Percentiles rank a stretch among this genome's conserved stretches.
phyloP scores from a whole-genome alignment of 1,140 invertebrate species.

The Zophobas atratus region DNA sequence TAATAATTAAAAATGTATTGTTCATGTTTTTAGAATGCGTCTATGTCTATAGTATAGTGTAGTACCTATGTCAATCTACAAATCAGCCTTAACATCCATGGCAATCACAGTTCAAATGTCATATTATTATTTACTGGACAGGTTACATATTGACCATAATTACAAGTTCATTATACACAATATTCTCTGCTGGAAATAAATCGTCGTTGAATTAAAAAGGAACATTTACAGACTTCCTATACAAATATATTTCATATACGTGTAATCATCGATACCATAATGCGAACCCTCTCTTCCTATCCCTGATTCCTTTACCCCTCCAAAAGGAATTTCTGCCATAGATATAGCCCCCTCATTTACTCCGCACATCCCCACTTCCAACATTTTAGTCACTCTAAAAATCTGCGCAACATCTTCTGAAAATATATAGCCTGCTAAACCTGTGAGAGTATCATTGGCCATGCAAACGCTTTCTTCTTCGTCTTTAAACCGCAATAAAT shows the following conservation, averaged over 20 bases:
- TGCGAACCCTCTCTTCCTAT: conserved; percentile 95
- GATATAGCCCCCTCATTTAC: conserved; percentile 97
- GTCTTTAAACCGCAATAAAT: conserved; percentile 89
- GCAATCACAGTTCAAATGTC: no score
- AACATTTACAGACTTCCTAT: conserved; percentile 74
- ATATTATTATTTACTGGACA: no score
- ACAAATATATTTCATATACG: conserved; percentile 96
- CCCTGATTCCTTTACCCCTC: conserved; percentile 98
- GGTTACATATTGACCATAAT: no score
- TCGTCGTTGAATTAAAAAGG: no score
- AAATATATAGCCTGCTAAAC: conserved; percentile 94
- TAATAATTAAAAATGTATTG: no score
- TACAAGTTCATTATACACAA: no score
- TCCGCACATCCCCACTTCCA: conserved; percentile 97
- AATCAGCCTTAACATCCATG: no score
- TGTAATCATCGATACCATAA: conserved; percentile 96
- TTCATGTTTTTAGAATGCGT: no score
- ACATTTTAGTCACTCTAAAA: conserved; percentile 87
- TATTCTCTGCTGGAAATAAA: no score
- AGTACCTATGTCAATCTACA: no score
- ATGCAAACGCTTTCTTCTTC: conserved; percentile 91
- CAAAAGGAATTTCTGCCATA: conserved; percentile 93
- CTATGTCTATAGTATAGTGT: no score
- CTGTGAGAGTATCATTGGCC: conserved; percentile 83
- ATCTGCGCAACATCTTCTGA: conserved; percentile 93